These are phyloP conservation scores for Baronia brevicornis DNA, from an alignment of 2,888 invertebrate species.

Conservation along the genomic window DNA sequence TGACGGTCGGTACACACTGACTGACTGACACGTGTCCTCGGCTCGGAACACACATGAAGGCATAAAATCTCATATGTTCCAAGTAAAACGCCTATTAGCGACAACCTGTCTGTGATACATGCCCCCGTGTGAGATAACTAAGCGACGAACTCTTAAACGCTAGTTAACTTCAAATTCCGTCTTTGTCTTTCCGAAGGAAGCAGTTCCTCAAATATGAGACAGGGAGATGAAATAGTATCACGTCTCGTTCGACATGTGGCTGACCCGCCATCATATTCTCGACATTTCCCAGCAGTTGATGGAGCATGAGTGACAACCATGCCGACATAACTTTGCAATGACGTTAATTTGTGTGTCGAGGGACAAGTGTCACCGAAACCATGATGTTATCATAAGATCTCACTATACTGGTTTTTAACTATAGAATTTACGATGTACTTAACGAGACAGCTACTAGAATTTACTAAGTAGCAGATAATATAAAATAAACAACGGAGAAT, in stretches of 20 bases:
- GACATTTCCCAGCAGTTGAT: slow-evolving; percentile 71
- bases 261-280: slow-evolving; percentile 69
- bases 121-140: slow-evolving; percentile 61
- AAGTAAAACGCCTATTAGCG: slow-evolving; percentile 70
- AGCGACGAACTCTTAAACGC: slow-evolving; percentile 51
- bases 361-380: slow-evolving; percentile 51
- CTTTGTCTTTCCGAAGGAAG: slow-evolving; percentile 58
- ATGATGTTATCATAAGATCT: slow-evolving; percentile 56
- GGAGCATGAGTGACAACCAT: slow-evolving; percentile 72
- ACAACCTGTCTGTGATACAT: slow-evolving; percentile 66
- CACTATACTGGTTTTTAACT: slow-evolving; percentile 48
- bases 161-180: slow-evolving; percentile 49
- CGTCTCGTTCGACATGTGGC: slow-evolving; percentile 64
- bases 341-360: slow-evolving; percentile 65
- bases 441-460: slow-evolving; percentile 63
- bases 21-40: slow-evolving; percentile 55
- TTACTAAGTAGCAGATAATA: slow-evolving; percentile 35
- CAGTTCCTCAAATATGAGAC: slow-evolving; percentile 57
- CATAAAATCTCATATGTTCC: slow-evolving; percentile 57
- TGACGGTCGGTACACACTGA: slow-evolving; percentile 49
- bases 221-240: slow-evolving; percentile 63
- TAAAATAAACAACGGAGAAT: slow-evolving; percentile 37
- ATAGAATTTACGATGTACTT: slow-evolving; percentile 55
- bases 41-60: slow-evolving; percentile 63
- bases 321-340: slow-evolving; percentile 62